phyloP scores from a whole-genome alignment of 2,113 vertebrate genomes.

The Passerina amoena region DNA sequence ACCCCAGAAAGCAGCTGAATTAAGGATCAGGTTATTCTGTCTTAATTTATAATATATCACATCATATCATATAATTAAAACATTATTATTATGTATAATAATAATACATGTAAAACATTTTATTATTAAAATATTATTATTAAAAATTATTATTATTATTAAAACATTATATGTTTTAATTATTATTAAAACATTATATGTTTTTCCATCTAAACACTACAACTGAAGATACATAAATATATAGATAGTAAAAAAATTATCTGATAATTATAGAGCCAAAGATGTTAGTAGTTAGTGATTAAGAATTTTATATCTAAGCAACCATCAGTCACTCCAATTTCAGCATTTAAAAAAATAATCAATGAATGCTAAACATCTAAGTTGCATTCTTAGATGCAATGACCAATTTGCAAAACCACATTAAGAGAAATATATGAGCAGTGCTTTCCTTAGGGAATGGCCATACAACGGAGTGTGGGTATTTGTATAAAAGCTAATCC shows the following conservation, averaged over 20 bases:
- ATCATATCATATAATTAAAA: too few species aligned
- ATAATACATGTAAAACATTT: too few species aligned
- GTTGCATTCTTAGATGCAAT: not conserved
- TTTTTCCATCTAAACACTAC: not conserved
- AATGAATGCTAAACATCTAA: constrained; percentile 30
- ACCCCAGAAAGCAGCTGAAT: not conserved
- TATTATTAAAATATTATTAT: too few species aligned
- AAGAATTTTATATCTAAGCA: constrained; percentile 15
- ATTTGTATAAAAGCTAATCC: constrained; percentile 44
- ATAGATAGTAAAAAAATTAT: not conserved
- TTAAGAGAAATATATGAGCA: constrained; percentile 42
- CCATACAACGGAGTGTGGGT: not conserved
- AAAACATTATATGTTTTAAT: not conserved
- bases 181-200: too few species aligned
- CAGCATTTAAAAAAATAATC: constrained; percentile 11
- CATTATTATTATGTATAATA: too few species aligned
- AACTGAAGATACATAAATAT: not conserved
- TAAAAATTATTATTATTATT: too few species aligned
- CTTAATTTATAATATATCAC: not conserved
- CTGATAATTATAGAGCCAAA: not conserved
- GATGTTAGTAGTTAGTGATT: not conserved
- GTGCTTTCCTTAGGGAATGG: not conserved
- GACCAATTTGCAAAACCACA: constrained; percentile 30
- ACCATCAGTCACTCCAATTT: not conserved
- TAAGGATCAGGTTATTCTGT: not conserved